phyloP scores from a whole-genome alignment of 92 coral and sea anemone species.

The Hydrozoanthus gracilis region DNA sequence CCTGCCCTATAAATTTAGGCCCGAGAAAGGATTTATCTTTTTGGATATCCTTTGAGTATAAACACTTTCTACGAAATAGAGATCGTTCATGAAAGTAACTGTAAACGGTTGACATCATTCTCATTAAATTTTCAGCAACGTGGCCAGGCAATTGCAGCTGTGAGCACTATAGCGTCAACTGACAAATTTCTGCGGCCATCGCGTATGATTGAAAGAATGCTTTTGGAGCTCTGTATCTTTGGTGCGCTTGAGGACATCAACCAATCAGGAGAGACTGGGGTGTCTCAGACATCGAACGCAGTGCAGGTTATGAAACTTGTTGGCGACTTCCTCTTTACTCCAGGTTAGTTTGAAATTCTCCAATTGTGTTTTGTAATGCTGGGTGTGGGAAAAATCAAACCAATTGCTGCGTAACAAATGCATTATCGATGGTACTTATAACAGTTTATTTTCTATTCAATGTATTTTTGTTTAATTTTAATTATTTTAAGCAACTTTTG shows the following conservation, averaged over 20 bases:
- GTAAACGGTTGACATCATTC: too few relatives aligned
- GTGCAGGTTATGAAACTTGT: slow-evolving; percentile 93
- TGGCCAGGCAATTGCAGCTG: slow-evolving; percentile 91
- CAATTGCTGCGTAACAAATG: too few relatives aligned
- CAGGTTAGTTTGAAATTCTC: slow-evolving; percentile 63
- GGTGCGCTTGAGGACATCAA: slow-evolving; percentile 89
- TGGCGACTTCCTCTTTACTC: slow-evolving; percentile 92
- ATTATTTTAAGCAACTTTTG: too few relatives aligned
- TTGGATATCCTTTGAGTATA: neutral
- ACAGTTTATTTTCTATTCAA: too few relatives aligned
- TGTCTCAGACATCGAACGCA: slow-evolving; percentile 84
- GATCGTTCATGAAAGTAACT: neutral
- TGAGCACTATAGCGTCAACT: slow-evolving; percentile 85
- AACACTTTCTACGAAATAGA: neutral
- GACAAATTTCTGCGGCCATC: slow-evolving; percentile 83
- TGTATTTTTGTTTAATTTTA: too few relatives aligned
- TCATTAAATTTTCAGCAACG: slow-evolving; percentile 22
- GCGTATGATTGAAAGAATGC: slow-evolving; percentile 86
- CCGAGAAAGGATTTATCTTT: too few relatives aligned
- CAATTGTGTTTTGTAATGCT: too few relatives aligned
- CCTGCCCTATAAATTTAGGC: too few relatives aligned
- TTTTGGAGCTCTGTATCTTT: slow-evolving; percentile 84
- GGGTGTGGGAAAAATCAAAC: too few relatives aligned
- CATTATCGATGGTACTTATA: too few relatives aligned
- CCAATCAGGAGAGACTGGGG: slow-evolving; percentile 96